phyloP scores from a whole-genome alignment of 2,888 invertebrate genomes.

The Acleris holmiana region DNA sequence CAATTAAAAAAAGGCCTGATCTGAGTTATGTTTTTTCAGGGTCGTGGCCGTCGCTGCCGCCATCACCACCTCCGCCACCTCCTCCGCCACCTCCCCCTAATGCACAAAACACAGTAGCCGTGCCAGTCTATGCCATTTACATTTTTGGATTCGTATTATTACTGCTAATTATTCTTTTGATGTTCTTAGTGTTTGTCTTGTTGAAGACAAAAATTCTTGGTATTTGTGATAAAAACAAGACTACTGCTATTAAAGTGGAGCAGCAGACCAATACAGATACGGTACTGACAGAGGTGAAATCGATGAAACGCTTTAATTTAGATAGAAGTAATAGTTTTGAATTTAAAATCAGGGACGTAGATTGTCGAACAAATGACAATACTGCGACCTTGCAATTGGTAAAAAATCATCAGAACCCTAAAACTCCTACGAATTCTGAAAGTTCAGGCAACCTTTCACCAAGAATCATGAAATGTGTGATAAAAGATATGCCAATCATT shows the following conservation, averaged over 20 bases:
- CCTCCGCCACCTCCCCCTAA: not conserved
- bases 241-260: not conserved
- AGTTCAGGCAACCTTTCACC: constrained; percentile 14
- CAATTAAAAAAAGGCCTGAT: too few species aligned
- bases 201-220: constrained; percentile 7
- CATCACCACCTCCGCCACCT: too few species aligned
- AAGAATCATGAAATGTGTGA: constrained; percentile 12
- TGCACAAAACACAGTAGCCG: not conserved
- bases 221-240: not conserved
- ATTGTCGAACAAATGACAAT: constrained; percentile 11
- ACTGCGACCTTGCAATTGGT: not conserved
- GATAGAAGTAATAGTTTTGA: constrained; percentile 19
- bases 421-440: not conserved
- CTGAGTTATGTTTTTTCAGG: not conserved
- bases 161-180: constrained; percentile 12
- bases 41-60: too few species aligned
- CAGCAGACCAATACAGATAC: not conserved
- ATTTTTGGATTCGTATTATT: constrained; percentile 19
- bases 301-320: not conserved
- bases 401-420: constrained; percentile 2
- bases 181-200: constrained; percentile 14
- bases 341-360: constrained; percentile 4
- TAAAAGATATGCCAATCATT: constrained; percentile 29
- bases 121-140: constrained; percentile 16
- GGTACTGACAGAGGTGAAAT: constrained; percentile 1